Conservation (phyloP, 2,113 vertebrate species). For the Ibidorhyncha struthersii region DNA sequence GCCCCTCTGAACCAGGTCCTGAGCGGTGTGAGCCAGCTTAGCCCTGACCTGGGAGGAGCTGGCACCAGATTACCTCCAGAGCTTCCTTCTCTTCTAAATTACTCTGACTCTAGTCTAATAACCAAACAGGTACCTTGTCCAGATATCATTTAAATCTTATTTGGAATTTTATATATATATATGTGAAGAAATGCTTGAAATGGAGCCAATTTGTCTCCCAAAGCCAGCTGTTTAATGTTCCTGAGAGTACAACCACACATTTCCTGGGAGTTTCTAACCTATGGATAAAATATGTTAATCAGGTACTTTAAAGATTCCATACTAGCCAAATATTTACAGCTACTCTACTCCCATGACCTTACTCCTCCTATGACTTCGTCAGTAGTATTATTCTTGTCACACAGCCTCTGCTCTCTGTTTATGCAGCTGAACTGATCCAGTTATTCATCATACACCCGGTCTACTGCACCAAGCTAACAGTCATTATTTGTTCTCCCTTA, state of each 20-base stretch:
- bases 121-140: background rate
- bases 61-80: background rate
- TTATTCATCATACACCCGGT: background rate
- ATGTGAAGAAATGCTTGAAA: background rate
- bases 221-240: background rate
- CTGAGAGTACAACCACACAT: background rate
- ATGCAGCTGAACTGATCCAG: background rate
- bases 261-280: background rate
- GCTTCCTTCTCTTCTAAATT: background rate
- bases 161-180: background rate
- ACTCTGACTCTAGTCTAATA: background rate
- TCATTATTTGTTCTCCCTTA: background rate
- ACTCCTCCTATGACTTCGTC: background rate
- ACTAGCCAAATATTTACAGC: background rate
- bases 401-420: background rate
- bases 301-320: background rate
- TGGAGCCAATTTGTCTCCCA: background rate
- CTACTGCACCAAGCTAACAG: background rate
- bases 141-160: background rate
- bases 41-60: background rate
- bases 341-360: background rate
- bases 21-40: background rate
- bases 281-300: background rate
- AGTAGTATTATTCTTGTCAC: background rate
- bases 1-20: background rate